Base-by-base conservation (phyloP, 2,113 vertebrate genomes). In the Odobenus rosmarus region DNA sequence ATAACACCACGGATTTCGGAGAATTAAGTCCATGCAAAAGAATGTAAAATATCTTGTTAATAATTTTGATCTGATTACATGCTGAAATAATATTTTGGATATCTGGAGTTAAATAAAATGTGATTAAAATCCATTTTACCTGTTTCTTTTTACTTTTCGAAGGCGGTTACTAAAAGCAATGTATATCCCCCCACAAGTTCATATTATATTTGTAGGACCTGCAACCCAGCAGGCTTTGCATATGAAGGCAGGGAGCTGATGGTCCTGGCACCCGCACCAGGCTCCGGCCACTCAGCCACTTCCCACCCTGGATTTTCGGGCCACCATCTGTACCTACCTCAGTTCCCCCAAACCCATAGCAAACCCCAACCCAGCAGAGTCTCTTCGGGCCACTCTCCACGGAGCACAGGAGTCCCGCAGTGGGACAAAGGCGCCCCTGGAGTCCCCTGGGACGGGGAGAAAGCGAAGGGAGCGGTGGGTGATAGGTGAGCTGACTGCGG, bases 381-480 rank as follows among this genome's bases (percentile, higher is more conserved):
- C 24, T 23, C 72, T 55, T 46, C n/a, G 0, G 10, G 76, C 46
- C 1, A 0, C 71, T 49, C 18, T 10, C 6, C 21, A 23, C 15
- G 18, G n/a, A 39, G 33, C 39, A 5, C 14, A 5, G 61, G 42
- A 64, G 42, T n/a, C 9, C 49, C 23, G 31, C 3, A 13, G 39
- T 1, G 2, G 24, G 19, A n/a, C 19, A 13, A 2, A 1, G 36
- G 72, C 15, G 51, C 3, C 11, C 23, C 36, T 2, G 26, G 23
- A 7, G 11, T 62, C 82, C 59, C 21, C 15, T 11, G 57, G 39
- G 42, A 31, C 6, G 31, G 46, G 61, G 61, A 62, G 31, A 39
- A 53, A 21, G 39, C 0, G 2, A 6, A 5, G 26, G 49, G 26
- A 19, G 31, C 21, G 10, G 0, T 4, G 51, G n/a, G 74, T 19